Conservation (phyloP, 2,797 vertebrate species). For the Sebastes glaucus region DNA sequence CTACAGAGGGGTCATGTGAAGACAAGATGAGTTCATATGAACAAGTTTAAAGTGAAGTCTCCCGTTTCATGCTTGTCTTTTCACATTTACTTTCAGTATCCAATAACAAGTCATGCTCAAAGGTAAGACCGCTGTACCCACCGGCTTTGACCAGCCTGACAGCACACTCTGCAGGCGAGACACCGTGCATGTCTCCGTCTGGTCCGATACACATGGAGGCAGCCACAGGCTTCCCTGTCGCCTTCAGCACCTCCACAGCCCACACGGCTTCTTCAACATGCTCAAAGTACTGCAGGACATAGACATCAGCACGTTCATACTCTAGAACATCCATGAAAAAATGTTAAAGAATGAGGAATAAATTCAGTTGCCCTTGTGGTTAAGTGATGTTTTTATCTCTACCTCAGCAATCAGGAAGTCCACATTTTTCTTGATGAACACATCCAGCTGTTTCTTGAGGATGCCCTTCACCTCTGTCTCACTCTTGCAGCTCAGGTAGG, state of each 20-base stretch:
- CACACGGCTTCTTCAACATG: constrained; percentile 97
- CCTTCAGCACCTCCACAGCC: constrained; percentile 93
- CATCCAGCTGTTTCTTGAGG: constrained; percentile 91
- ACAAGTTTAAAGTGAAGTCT: not conserved
- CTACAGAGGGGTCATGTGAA: not conserved
- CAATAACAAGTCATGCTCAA: not conserved
- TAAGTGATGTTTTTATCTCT: not conserved
- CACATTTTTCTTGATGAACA: constrained; percentile 92
- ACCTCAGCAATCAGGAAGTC: constrained; percentile 98
- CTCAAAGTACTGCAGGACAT: constrained; percentile 92
- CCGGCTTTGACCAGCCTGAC: constrained; percentile 93
- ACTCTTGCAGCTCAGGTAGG: constrained; percentile 95
- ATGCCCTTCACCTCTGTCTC: constrained; percentile 90
- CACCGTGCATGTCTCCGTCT: constrained; percentile 91
- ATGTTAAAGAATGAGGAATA: not conserved
- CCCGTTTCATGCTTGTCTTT: not conserved
- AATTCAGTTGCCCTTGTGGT: not conserved
- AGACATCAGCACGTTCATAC: not conserved
- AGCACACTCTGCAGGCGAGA: constrained; percentile 90
- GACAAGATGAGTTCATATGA: not conserved
- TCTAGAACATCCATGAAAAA: not conserved
- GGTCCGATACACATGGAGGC: constrained; percentile 93
- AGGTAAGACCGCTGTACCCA: constrained; percentile 51
- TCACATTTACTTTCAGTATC: not conserved
- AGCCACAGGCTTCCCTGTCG: constrained; percentile 92